A percentile compares a stretch with the other conserved stretches of the same genome.
These are phyloP conservation scores for Distichodus sexfasciatus DNA, from an alignment of 2,797 vertebrate genomes.

Conservation along the genomic window DNA sequence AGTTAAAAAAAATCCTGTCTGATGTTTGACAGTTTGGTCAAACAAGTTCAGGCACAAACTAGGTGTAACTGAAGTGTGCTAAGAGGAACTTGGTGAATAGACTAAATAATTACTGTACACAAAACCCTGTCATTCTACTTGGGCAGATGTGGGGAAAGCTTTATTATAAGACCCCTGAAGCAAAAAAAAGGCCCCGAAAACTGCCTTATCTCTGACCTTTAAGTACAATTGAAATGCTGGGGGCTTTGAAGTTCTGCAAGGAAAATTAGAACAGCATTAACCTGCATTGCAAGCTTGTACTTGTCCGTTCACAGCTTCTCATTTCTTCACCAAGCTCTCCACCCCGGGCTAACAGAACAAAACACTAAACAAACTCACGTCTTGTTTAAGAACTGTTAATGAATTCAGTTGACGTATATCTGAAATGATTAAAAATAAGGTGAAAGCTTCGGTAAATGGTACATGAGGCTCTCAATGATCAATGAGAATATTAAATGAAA, in stretches of 20 bases:
- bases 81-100: slow-evolving; percentile 14
- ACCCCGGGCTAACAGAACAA: slow-evolving; percentile 60
- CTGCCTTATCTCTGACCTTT: slow-evolving; percentile 54
- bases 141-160: slow-evolving; percentile 29
- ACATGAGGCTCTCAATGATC: not conserved
- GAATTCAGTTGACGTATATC: not conserved
- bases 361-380: slow-evolving; percentile 29
- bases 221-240: slow-evolving; percentile 42
- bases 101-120: slow-evolving; percentile 39
- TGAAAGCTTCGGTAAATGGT: not conserved
- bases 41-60: slow-evolving; percentile 25
- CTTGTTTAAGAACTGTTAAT: not conserved
- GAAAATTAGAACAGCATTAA: slow-evolving; percentile 55
- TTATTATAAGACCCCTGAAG: slow-evolving; percentile 19
- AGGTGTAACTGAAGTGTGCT: slow-evolving; percentile 29
- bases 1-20: slow-evolving; percentile 9
- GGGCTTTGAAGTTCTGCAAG: slow-evolving; percentile 60
- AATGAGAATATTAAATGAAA: slow-evolving; percentile 14
- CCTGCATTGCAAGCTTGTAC: slow-evolving; percentile 58
- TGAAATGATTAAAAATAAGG: not conserved
- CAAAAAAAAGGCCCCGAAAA: slow-evolving; percentile 9
- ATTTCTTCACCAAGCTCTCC: slow-evolving; percentile 60
- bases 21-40: slow-evolving; percentile 15
- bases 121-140: slow-evolving; percentile 36
- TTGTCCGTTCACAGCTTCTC: slow-evolving; percentile 56